Percentiles rank a stretch among this genome's conserved stretches.
These are phyloP conservation scores for Ischnus inquisitorius DNA, from an alignment of 2,888 invertebrate genomes.

Conservation along the genomic window DNA sequence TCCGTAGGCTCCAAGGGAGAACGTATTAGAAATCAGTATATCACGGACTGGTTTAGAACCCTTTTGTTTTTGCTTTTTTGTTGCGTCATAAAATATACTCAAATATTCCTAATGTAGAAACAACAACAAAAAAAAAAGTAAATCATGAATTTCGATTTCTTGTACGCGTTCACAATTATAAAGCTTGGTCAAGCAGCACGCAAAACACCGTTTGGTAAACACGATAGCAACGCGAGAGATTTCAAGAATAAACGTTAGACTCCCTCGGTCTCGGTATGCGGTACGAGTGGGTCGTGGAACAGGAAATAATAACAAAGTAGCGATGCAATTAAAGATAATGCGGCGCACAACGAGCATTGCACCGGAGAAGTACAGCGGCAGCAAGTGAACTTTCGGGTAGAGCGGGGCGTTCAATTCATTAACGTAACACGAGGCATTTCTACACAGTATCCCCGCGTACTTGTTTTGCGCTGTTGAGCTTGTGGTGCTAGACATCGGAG, in stretches of 20 bases:
- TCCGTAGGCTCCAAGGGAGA: slow-evolving; percentile 1
- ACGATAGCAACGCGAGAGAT: slow-evolving; percentile 13
- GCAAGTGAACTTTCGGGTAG: slow-evolving; percentile 67
- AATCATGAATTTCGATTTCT: slow-evolving; percentile 14
- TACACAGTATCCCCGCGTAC: slow-evolving; percentile 36
- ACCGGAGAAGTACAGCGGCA: slow-evolving; percentile 23
- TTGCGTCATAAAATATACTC: not conserved
- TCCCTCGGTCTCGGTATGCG: slow-evolving; percentile 32
- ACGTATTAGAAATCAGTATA: slow-evolving; percentile 7
- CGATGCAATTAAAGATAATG: slow-evolving; percentile 71
- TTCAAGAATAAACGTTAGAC: slow-evolving; percentile 43
- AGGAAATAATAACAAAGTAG: slow-evolving; percentile 68
- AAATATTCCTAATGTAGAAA: not conserved
- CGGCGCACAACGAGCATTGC: slow-evolving; percentile 39
- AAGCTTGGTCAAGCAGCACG: slow-evolving; percentile 1
- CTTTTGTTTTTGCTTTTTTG: not conserved
- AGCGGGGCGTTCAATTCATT: slow-evolving; percentile 72
- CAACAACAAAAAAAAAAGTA: not conserved
- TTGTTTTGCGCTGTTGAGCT: slow-evolving; percentile 40
- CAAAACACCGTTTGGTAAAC: slow-evolving; percentile 24
- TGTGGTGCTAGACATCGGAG: slow-evolving; percentile 50
- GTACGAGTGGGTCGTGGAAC: slow-evolving; percentile 63
- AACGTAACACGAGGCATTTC: slow-evolving; percentile 73
- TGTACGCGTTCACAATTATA: slow-evolving; percentile 1
- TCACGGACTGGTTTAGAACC: not conserved